A percentile compares a stretch with the other conserved stretches of the same genome.
Conservation (phyloP, 2,113 vertebrate genomes). For the Saguinus midas region DNA sequence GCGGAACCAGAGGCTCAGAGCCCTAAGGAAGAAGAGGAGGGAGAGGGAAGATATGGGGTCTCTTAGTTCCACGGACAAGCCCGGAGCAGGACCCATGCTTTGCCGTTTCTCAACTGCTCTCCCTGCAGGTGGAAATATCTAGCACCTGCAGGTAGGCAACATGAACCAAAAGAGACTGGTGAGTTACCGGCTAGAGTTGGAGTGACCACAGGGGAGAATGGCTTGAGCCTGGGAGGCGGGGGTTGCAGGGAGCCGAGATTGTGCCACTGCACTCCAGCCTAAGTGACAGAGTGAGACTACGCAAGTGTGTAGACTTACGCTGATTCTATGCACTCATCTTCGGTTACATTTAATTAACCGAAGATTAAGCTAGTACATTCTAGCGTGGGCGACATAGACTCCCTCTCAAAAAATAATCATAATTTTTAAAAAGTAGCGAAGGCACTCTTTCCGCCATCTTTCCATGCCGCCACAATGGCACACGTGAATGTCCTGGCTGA, state of each 20-base stretch:
- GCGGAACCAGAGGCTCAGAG: background rate
- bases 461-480: too few relatives aligned
- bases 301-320: too few relatives aligned
- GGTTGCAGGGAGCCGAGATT: too few relatives aligned
- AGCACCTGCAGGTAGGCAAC: background rate
- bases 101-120: background rate
- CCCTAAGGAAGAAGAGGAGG: background rate
- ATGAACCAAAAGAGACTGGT: background rate
- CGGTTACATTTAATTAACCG: too few relatives aligned
- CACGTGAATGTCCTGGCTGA: too few relatives aligned
- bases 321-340: too few relatives aligned
- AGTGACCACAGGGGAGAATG: background rate
- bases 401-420: too few relatives aligned
- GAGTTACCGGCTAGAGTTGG: background rate
- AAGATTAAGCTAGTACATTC: too few relatives aligned
- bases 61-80: background rate
- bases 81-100: background rate
- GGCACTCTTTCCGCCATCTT: background rate
- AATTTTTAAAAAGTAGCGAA: background rate
- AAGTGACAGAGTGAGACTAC: too few relatives aligned
- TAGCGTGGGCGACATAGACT: too few relatives aligned
- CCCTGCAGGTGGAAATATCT: background rate
- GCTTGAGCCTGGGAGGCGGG: too few relatives aligned
- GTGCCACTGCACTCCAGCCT: too few relatives aligned
- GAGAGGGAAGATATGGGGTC: background rate